Conservation (phyloP, 2,797 vertebrate genomes). For the Allobates femoralis region DNA sequence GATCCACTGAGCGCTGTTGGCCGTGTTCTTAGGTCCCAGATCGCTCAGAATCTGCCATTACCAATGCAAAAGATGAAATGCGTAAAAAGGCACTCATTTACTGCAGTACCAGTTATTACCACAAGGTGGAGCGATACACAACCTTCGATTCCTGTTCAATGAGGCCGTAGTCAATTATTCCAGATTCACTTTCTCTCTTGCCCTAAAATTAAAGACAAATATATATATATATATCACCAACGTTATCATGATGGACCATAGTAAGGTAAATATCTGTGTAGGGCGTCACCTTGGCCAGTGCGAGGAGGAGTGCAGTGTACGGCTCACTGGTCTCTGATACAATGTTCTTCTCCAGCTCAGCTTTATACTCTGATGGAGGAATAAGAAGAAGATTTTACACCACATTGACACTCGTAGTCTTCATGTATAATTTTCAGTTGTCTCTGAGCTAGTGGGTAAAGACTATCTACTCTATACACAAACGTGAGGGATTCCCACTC, state of each 20-base stretch:
- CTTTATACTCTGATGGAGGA: constrained; percentile 76
- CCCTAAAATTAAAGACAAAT: constrained; percentile 64
- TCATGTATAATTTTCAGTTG: too few species aligned
- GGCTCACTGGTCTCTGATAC: constrained; percentile 76
- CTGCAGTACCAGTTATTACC: not conserved
- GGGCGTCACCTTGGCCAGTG: constrained; percentile 76
- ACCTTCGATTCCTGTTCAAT: constrained; percentile 70
- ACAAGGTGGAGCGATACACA: constrained; percentile 24
- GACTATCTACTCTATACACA: too few species aligned
- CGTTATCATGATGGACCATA: not conserved
- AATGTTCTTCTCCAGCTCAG: constrained; percentile 80
- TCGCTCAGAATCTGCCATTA: constrained; percentile 62
- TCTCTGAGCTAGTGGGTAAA: too few species aligned
- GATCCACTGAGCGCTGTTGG: constrained; percentile 63
- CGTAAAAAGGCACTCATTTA: not conserved
- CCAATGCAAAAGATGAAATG: not conserved
- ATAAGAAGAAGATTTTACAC: not conserved
- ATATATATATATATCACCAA: not conserved
- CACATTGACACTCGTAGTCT: too few species aligned
- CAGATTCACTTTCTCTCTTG: constrained; percentile 66
- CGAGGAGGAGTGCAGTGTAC: constrained; percentile 77
- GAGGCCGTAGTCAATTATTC: constrained; percentile 71
- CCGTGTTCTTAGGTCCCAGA: not conserved
- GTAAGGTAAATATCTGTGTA: not conserved
- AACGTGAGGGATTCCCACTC: too few species aligned